These are phyloP conservation scores for Leucophenga varia DNA, from an alignment of 1,140 invertebrate species.

Conservation along the genomic window DNA sequence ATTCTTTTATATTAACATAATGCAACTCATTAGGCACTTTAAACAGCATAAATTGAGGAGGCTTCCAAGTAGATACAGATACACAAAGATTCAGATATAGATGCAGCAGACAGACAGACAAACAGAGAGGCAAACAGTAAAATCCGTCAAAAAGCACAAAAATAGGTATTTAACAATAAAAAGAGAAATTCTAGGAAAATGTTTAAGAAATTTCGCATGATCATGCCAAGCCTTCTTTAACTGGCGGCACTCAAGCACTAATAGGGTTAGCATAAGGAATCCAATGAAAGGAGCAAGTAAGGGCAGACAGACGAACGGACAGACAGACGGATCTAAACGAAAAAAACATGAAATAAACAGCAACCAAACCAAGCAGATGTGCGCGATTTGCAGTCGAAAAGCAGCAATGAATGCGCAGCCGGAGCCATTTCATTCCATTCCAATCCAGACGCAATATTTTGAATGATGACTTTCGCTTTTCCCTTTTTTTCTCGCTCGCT, in stretches of 20 bases:
- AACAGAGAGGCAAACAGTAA: not conserved
- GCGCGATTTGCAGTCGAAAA: slow-evolving; percentile 17
- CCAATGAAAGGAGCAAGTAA: too few relatives aligned
- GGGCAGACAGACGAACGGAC: too few relatives aligned
- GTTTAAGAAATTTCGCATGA: slow-evolving; percentile 38
- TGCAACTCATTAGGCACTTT: slow-evolving; percentile 1
- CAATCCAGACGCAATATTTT: slow-evolving; percentile 22
- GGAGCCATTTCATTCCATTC: too few relatives aligned
- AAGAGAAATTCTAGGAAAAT: slow-evolving; percentile 35
- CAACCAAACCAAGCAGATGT: slow-evolving; percentile 26
- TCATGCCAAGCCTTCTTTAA: slow-evolving; percentile 31
- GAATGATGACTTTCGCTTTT: slow-evolving; percentile 37
- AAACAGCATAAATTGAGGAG: not conserved
- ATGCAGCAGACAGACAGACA: not conserved
- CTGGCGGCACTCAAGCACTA: slow-evolving; percentile 20
- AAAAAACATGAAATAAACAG: too few relatives aligned
- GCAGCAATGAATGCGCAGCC: not conserved
- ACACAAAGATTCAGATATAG: not conserved
- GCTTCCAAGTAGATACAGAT: not conserved
- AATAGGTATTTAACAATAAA: slow-evolving; percentile 1
- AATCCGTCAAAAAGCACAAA: not conserved
- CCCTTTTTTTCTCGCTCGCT: slow-evolving; percentile 3
- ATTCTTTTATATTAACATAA: slow-evolving; percentile 3
- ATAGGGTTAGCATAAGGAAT: slow-evolving; percentile 18
- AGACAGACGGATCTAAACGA: too few relatives aligned